These are phyloP conservation scores for Lampris megalopsis DNA, from an alignment of 2,113 vertebrate species.

Conservation along the genomic window DNA sequence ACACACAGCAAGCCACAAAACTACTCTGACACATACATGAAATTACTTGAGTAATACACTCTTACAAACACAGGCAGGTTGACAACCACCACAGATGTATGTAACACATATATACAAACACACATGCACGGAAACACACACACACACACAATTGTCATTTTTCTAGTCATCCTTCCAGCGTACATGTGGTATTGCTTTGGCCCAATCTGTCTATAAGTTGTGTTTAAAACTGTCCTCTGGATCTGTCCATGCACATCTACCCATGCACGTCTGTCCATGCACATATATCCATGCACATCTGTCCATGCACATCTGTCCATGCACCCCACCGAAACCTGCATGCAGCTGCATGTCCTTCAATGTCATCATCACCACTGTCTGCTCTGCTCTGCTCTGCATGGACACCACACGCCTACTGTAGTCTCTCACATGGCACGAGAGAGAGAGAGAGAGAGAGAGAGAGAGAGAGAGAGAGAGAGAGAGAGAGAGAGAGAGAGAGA, in stretches of 20 bases:
- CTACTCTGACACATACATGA: constrained; percentile 15
- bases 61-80: not conserved
- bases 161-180: no score
- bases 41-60: constrained; percentile 1
- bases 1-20: not conserved
- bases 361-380: constrained; percentile 57
- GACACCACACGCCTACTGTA: constrained; percentile 73
- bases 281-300: no score
- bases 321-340: not conserved
- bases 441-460: constrained; percentile 55
- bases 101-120: not conserved
- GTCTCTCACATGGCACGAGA: constrained; percentile 72
- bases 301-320: constrained; percentile 5
- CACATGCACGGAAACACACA: constrained; percentile 23
- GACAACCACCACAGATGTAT: not conserved
- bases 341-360: constrained; percentile 47
- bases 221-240: no score
- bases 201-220: no score
- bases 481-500: constrained; percentile 27
- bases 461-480: constrained; percentile 34
- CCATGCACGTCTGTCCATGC: no score
- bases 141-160: not conserved
- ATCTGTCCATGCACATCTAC: no score
- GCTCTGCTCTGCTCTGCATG: constrained; percentile 51
- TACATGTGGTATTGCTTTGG: no score